These are phyloP conservation scores for Embidobia sp. DNA, from an alignment of 2,888 invertebrate species.

Conservation along the genomic window DNA sequence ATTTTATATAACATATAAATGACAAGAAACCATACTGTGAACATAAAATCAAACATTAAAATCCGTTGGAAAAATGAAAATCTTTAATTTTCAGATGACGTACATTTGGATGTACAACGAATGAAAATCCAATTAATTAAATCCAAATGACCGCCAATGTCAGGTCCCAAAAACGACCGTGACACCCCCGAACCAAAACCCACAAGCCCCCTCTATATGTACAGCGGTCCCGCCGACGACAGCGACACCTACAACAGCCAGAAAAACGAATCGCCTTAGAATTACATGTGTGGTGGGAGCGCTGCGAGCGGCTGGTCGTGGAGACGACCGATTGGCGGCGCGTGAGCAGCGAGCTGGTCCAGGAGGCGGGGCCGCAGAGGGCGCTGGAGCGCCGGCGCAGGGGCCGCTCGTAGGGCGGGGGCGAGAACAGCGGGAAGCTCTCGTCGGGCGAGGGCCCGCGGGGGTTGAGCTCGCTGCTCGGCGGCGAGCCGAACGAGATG, in stretches of 20 bases:
- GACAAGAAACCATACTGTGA: no score
- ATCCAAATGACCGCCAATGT: no score
- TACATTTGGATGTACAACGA: no score
- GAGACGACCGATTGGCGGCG: slow-evolving; percentile 90
- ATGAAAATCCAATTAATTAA: no score
- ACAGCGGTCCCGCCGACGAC: slow-evolving; percentile 5
- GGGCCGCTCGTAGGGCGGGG: slow-evolving; percentile 85
- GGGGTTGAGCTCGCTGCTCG: slow-evolving; percentile 87
- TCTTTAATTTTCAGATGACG: no score
- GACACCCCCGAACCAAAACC: background rate
- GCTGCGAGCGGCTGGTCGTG: slow-evolving; percentile 88
- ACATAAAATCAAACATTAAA: no score
- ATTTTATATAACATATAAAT: no score
- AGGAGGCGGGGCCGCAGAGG: slow-evolving; percentile 82
- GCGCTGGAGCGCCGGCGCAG: slow-evolving; percentile 79
- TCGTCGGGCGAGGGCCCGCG: slow-evolving; percentile 89
- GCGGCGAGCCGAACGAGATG: slow-evolving; percentile 90
- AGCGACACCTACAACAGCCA: slow-evolving; percentile 7
- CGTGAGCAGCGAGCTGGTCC: slow-evolving; percentile 83
- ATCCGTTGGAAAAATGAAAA: no score
- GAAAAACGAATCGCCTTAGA: no score
- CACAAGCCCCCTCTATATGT: background rate
- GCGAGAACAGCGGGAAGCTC: slow-evolving; percentile 92
- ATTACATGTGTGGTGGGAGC: slow-evolving; percentile 96
- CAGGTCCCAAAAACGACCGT: no score